Evolutionary conservation across 2,797 vertebrate species (phyloP), one percentile per base, ranked within the genome.

Genomic region (Onychomys torridus): DNA sequence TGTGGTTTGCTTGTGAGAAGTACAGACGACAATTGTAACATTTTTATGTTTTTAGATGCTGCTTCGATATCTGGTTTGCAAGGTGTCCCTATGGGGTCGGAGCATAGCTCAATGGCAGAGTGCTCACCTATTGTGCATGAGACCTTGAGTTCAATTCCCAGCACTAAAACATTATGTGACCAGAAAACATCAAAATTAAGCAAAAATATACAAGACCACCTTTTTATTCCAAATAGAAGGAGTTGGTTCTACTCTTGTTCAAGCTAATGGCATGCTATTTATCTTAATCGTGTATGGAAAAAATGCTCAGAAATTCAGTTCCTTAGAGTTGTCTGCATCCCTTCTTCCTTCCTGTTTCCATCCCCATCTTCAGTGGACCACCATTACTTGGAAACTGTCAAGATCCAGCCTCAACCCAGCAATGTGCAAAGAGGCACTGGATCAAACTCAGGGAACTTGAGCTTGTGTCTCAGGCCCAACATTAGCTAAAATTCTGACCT

Each of bases 261-360:
- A 46, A 55, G 7, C 57, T 94, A 93, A 95, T 73, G 57, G 8
- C 52, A 59, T 59, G 83, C 63, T 65, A 40, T 81, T 90, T 96
- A 37, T 92, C 55, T 93, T 93, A 65, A 37, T 96, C 79, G 90
- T 90, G 71, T 90, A 73, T 59, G 49, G 85, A 67, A 85, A 52
- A 90, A 91, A 43, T 86, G 87, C 12, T 32, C 65, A 82, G 75
- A 85, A 77, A 93, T 77, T 52, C 11, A 43, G 2, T n/a, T 69
- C 34, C 19, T 10, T 49, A 52, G 81, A 75, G 29, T 75, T 57
- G 55, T 49, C 43, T 57, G 6, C 19, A 14, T 43, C 11, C 0
- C 2, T 27, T 3, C 65, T 32, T 67, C 40, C 52, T 90, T 71
- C 34, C 91, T 78, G n/a, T 34, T 43, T 61, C 6, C 16, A 34